These are phyloP conservation scores for Athene noctua DNA, from an alignment of 2,113 vertebrate species.

Conservation along the genomic window DNA sequence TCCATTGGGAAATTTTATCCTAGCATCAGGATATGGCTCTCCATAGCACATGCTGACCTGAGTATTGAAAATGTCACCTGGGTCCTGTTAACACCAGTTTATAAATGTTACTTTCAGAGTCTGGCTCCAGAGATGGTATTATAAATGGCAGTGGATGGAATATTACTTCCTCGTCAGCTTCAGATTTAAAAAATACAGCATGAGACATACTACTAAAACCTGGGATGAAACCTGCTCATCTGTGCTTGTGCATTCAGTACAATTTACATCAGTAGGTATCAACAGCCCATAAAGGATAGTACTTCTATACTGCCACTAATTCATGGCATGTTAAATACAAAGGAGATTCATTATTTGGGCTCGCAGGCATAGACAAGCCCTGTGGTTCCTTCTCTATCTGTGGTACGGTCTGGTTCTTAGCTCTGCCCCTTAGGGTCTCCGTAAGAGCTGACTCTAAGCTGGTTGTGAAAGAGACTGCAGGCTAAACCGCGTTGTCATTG, in stretches of 20 bases:
- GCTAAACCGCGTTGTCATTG: background rate
- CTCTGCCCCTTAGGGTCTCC: background rate
- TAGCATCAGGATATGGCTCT: background rate
- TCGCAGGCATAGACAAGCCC: background rate
- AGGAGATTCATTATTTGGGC: background rate
- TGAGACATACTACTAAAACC: background rate
- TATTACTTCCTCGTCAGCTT: constrained; percentile 25
- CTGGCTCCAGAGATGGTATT: background rate
- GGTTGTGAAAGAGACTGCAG: background rate
- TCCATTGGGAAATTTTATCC: background rate
- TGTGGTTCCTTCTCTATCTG: background rate
- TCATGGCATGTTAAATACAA: background rate
- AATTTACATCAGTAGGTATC: background rate
- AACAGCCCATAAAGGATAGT: background rate
- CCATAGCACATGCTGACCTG: background rate
- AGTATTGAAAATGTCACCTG: background rate
- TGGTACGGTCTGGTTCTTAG: background rate
- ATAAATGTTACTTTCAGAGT: background rate
- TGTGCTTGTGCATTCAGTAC: background rate
- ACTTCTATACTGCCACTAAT: background rate
- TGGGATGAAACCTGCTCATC: background rate
- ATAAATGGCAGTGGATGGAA: background rate
- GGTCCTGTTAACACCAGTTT: background rate
- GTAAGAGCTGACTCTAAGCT: background rate
- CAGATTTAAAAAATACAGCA: background rate